Percentiles rank a stretch among this genome's conserved stretches.
These are phyloP conservation scores for Gnatocerus cornutus DNA, from an alignment of 2,888 invertebrate species.

Conservation along the genomic window DNA sequence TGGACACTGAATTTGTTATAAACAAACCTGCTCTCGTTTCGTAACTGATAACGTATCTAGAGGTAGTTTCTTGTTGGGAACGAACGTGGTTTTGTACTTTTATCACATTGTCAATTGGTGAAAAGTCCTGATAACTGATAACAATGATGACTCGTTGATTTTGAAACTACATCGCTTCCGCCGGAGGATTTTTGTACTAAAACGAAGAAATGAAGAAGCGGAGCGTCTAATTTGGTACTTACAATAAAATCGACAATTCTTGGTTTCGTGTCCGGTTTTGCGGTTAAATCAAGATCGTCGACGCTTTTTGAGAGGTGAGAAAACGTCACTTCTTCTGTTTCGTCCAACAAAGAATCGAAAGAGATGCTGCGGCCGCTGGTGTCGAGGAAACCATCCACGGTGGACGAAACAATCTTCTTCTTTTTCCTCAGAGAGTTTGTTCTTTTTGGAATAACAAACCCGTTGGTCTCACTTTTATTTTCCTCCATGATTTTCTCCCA, in stretches of 20 bases:
- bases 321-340: not conserved
- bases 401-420: slow-evolving; percentile 59
- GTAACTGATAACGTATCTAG: slow-evolving; percentile 39
- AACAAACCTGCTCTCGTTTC: slow-evolving; percentile 31
- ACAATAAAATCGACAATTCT: slow-evolving; percentile 57
- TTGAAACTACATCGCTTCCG: not conserved
- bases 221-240: slow-evolving; percentile 42
- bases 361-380: not conserved
- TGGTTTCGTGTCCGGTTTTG: slow-evolving; percentile 47
- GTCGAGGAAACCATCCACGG: slow-evolving; percentile 58
- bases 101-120: slow-evolving; percentile 7
- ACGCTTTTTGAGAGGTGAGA: not conserved
- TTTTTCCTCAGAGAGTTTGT: slow-evolving; percentile 49
- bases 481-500: slow-evolving; percentile 58
- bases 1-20: slow-evolving; percentile 4
- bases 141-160: not conserved
- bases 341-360: not conserved
- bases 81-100: not conserved
- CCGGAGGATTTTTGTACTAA: slow-evolving; percentile 50
- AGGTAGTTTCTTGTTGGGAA: not conserved
- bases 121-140: slow-evolving; percentile 9
- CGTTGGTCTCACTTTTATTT: slow-evolving; percentile 37
- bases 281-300: not conserved
- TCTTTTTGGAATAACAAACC: slow-evolving; percentile 48
- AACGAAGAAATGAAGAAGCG: slow-evolving; percentile 16